Evolutionary conservation across 2,797 vertebrate genomes (phyloP).

Genomic region (Tinamus major): DNA sequence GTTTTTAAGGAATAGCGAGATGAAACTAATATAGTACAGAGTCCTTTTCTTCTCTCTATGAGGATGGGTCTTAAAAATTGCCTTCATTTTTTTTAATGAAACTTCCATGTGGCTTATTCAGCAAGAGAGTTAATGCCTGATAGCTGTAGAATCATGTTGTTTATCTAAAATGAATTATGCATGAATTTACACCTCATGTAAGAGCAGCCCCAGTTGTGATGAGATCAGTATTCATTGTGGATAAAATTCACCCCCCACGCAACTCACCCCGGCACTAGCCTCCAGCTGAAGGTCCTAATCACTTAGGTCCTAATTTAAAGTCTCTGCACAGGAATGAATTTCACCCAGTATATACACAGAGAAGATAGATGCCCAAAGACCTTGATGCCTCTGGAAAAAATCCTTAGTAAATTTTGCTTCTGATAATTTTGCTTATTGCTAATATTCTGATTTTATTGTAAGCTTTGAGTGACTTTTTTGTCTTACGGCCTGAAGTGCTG

Average conservation of each 20-base stretch:
- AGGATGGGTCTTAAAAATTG: conserved; percentile 24
- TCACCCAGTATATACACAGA: neutral
- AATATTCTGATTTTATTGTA: neutral
- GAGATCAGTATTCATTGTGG: conserved; percentile 1
- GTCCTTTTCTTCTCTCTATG: neutral
- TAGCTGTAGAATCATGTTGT: conserved; percentile 13
- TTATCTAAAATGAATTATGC: conserved; percentile 28
- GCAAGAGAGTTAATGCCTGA: conserved; percentile 13
- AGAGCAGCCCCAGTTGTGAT: conserved; percentile 4
- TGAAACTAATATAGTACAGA: neutral
- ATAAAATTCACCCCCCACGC: neutral
- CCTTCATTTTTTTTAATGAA: neutral
- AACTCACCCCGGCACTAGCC: neutral
- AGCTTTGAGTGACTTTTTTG: neutral
- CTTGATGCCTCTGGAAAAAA: neutral
- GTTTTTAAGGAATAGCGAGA: neutral
- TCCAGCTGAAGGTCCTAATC: neutral
- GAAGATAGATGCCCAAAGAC: neutral
- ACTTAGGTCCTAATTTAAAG: neutral
- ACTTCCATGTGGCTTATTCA: conserved; percentile 45
- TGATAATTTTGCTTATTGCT: neutral
- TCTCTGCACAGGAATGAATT: neutral
- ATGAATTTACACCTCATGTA: conserved; percentile 41
- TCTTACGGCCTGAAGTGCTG: neutral
- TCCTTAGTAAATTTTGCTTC: neutral